Evolutionary conservation across 2,888 invertebrate species (phyloP), one percentile per base, ranked within the genome.

Genomic region (Meta bourneti): DNA sequence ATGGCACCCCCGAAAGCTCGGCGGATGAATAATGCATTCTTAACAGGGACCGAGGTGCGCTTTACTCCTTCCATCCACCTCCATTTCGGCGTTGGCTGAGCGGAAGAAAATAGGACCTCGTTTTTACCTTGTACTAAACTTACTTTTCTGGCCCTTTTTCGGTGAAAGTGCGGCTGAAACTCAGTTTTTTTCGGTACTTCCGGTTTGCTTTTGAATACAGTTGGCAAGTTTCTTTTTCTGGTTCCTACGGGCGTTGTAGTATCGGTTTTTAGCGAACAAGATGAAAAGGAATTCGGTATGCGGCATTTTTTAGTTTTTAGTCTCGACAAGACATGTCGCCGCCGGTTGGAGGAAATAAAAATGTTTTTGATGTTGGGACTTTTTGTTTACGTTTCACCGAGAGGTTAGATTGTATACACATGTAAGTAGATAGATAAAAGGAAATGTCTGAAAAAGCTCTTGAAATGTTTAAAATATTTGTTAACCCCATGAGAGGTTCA

Each of bases 1-100:
- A 83, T 83, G 77, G 20, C 11, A 49, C 69, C 89, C 83, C 83
- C 19, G 48, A 83, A 89, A 87, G 87, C 80, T 71, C 48, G 86
- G 72, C 71, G 89, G 61, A 89, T 89, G 83, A 89, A 89, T 89
- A 89, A 89, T 89, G 89, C 89, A 89, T 89, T 78, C 78, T 78
- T 89, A 83, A 83, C 83, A 77, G 82, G 78, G 78, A 89, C 89
- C 89, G 83, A 78, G 69, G 77, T 16, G 70, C 89, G 78, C 89
- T 54, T 83, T 78, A 71, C 71, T 89, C 78, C 83, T 54, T 89
- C 83, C 71, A 89, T 89, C 78, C 89, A 19, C 13, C 51, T 71
- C 89, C 83, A 89, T 89, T 89, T 89, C 75, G 69, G 71, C 54
- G 89, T 83, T 52, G 89, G 34, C 83, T 78, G 88, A 88, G 83